Conservation (phyloP, 2,797 vertebrate genomes). For the Diglossa cyanea region DNA sequence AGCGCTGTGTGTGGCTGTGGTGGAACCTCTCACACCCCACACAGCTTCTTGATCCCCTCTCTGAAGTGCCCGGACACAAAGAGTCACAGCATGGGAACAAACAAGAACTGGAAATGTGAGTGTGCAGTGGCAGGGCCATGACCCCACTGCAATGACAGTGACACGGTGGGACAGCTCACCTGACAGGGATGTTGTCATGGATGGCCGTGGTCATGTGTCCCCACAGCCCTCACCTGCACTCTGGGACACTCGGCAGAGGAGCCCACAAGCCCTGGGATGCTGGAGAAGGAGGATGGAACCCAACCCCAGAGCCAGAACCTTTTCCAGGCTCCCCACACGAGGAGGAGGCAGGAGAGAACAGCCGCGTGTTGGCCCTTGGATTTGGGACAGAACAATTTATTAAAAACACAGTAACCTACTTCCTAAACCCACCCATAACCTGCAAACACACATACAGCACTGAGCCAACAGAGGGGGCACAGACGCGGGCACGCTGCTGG, state of each 20-base stretch:
- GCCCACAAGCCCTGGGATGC: background rate
- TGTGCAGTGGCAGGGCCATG: background rate
- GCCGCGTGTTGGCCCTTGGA: background rate
- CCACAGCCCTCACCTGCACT: background rate
- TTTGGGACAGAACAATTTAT: background rate
- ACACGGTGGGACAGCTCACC: background rate
- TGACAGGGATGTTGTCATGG: background rate
- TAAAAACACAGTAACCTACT: background rate
- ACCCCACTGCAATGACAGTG: background rate
- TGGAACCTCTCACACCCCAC: background rate
- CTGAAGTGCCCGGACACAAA: background rate
- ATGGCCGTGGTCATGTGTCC: background rate
- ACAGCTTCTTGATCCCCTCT: rapidly evolving
- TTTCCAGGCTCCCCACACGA: background rate
- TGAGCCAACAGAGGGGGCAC: background rate
- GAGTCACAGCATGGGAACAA: background rate
- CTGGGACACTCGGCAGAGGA: background rate
- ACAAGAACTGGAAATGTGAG: background rate
- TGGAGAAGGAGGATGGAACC: background rate
- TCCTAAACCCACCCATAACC: background rate
- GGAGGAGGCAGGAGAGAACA: background rate
- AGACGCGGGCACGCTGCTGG: rapidly evolving
- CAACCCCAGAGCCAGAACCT: background rate
- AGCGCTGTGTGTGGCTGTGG: background rate
- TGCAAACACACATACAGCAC: background rate